These are phyloP conservation scores for Oligia latruncula DNA, from an alignment of 2,888 invertebrate genomes.

Conservation along the genomic window DNA sequence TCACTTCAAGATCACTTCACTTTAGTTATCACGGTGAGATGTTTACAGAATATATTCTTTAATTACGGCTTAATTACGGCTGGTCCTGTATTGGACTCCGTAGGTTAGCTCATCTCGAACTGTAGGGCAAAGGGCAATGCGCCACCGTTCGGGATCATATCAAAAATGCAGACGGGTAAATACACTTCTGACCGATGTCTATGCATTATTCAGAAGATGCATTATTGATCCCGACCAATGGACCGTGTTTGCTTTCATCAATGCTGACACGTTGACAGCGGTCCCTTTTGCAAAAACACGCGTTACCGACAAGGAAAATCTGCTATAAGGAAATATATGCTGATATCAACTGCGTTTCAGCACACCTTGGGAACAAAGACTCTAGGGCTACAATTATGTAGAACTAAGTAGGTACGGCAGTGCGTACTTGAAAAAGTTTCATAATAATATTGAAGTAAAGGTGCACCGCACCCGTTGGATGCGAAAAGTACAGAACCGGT, in stretches of 20 bases:
- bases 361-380: slow-evolving; percentile 12
- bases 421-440: not conserved
- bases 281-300: slow-evolving; percentile 64
- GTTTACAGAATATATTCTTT: not conserved
- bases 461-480: not conserved
- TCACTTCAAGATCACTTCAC: too few species aligned
- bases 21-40: not conserved
- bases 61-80: too few species aligned
- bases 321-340: slow-evolving; percentile 50
- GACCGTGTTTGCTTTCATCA: slow-evolving; percentile 64
- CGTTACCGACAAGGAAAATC: slow-evolving; percentile 53
- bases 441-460: not conserved
- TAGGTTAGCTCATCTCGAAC: slow-evolving; percentile 28
- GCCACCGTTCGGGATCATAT: slow-evolving; percentile 67
- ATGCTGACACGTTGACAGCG: slow-evolving; percentile 51
- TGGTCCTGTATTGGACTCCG: slow-evolving; percentile 3
- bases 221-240: slow-evolving; percentile 76
- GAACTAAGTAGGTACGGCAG: not conserved
- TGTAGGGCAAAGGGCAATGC: slow-evolving; percentile 79
- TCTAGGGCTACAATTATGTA: not conserved
- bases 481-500: too few species aligned
- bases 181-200: slow-evolving; percentile 73
- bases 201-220: slow-evolving; percentile 83
- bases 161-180: slow-evolving; percentile 85
- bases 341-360: slow-evolving; percentile 7